phyloP scores from a whole-genome alignment of 2,113 vertebrate genomes.

The Dicaeum eximium region DNA sequence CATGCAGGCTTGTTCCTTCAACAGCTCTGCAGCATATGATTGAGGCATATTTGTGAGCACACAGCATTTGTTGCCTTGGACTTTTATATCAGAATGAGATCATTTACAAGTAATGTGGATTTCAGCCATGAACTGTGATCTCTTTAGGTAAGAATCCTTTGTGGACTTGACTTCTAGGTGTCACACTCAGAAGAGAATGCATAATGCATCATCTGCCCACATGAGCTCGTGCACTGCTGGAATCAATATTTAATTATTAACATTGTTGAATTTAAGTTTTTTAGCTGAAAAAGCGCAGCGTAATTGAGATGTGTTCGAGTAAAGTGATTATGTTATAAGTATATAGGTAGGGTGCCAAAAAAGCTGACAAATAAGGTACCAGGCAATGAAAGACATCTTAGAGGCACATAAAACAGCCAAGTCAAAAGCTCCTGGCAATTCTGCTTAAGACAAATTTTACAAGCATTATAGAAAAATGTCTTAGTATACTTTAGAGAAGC shows the following conservation, averaged over 20 bases:
- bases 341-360: slow-evolving; percentile 5
- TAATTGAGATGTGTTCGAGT: neutral
- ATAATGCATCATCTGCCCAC: neutral
- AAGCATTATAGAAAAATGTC: slow-evolving; percentile 51
- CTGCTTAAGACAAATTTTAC: slow-evolving; percentile 59
- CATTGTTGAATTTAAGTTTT: neutral
- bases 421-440: slow-evolving; percentile 43
- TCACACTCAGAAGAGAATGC: neutral
- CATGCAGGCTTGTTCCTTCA: neutral
- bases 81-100: neutral
- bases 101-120: slow-evolving; percentile 6
- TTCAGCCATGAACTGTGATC: slow-evolving; percentile 2
- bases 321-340: neutral
- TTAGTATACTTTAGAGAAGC: slow-evolving; percentile 24
- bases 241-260: slow-evolving; percentile 23
- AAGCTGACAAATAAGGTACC: slow-evolving; percentile 31
- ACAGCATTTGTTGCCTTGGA: neutral
- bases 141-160: neutral
- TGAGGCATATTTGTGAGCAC: neutral
- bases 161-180: neutral
- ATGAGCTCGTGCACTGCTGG: neutral
- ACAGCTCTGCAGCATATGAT: neutral
- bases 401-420: slow-evolving; percentile 24
- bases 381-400: neutral
- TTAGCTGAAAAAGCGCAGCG: neutral